These are phyloP conservation scores for Calyptomena viridis DNA, from an alignment of 2,113 vertebrate genomes.

Conservation along the genomic window DNA sequence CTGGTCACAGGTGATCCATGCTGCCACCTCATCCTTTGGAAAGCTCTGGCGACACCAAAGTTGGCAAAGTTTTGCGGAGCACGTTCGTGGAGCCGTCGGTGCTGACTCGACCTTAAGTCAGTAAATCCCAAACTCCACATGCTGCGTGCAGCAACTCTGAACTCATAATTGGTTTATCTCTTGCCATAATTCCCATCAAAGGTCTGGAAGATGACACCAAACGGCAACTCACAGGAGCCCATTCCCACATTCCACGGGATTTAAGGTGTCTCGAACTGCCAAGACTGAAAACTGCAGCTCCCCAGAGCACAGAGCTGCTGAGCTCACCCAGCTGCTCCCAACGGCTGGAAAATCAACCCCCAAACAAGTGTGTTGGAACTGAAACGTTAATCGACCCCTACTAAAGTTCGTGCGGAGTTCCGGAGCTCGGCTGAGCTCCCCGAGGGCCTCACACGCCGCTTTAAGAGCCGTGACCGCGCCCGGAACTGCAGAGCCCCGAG, in stretches of 20 bases:
- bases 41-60: background rate
- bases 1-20: background rate
- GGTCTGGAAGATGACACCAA: too few relatives aligned
- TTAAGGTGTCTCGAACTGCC: background rate
- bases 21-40: background rate
- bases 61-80: too few relatives aligned
- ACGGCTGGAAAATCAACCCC: background rate
- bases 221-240: background rate
- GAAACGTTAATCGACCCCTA: rapidly evolving
- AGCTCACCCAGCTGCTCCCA: background rate
- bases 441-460: background rate
- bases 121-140: background rate
- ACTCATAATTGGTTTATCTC: background rate
- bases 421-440: background rate
- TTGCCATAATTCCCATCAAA: rapidly evolving
- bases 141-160: rapidly evolving
- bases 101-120: background rate
- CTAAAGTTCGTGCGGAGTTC: rapidly evolving
- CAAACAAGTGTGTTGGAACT: rapidly evolving
- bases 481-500: background rate
- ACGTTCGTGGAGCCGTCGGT: rapidly evolving
- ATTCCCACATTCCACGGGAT: rapidly evolving
- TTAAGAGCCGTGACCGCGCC: background rate
- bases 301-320: background rate
- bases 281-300: background rate